Evolutionary conservation across 2,888 invertebrate genomes (phyloP), one percentile per base, ranked within the genome.

Genomic region (Drosophila hamatofila): DNA sequence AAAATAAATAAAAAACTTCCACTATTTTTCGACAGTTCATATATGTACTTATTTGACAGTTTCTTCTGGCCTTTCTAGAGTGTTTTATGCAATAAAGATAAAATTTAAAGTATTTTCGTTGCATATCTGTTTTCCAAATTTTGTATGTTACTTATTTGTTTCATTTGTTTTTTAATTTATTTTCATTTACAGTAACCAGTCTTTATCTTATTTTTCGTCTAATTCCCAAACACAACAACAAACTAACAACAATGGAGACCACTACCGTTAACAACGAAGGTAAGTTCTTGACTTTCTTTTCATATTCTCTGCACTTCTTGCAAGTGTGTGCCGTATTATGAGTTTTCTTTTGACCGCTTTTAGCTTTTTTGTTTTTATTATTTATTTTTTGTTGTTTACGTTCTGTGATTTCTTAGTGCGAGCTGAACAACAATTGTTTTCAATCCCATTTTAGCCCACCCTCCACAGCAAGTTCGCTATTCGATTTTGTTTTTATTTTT

Each of bases 171-270:
- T 44, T 48, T 0, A 33, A 16, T 21, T 49, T 21, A 16, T 63
- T 44, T 60, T 48, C 3, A 41, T 57, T 65, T 57, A 58, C 66
- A 58, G 51, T 49, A 8, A 60, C 18, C 27, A 63, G 25, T 37
- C 27, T 49, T 35, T 11, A 55, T 42, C 16, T 44, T 46, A 59
- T 46, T 56, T 16, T 62, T 52, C 27, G 18, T 46, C 30, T 18
- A 56, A 57, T 6, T 12, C 11, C 12, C 9, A 25, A 37, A 42
- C 21, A 37, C 58, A 52, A 33, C 37, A 58, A 2, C 51, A 37
- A 48, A 44, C 21, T 6, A 48, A 14, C 0, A 18, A 88, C 73
- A 69, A 84, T 84, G 83, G 89, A 87, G 55, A 89, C 86, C 74
- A 75, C 55, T 25, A 75, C 81, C 30, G 46, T 74, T 72, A 74